phyloP scores from a whole-genome alignment of 2,113 vertebrate genomes.

The Heliornis fulica region DNA sequence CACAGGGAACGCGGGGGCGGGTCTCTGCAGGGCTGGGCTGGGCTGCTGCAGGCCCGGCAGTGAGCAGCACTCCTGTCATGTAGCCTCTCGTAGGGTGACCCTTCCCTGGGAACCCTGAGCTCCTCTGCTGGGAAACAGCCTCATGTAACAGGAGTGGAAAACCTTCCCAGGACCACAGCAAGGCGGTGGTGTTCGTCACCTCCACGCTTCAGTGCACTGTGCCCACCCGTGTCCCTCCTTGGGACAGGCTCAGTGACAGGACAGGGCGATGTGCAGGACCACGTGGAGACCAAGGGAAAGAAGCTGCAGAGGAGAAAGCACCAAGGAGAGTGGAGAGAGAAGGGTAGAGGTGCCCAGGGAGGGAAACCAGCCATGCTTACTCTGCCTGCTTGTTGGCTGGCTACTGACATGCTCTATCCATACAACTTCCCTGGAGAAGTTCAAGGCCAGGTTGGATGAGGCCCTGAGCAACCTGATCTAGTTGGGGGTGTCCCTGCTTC shows the following conservation, averaged over 20 bases:
- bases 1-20: rapidly evolving
- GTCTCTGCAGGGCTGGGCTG: background rate
- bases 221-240: no score
- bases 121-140: background rate
- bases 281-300: background rate
- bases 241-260: background rate
- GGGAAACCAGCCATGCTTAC: background rate
- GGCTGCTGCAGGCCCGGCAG: background rate
- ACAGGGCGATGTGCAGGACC: background rate
- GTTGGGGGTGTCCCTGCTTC: no score
- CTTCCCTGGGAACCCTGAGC: background rate
- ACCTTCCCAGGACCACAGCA: background rate
- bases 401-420: background rate
- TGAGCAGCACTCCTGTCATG: background rate
- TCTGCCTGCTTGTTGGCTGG: background rate
- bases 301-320: background rate
- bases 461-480: no score
- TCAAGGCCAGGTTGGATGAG: no score
- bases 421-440: no score
- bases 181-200: background rate
- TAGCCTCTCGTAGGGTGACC: background rate
- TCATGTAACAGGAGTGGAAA: background rate
- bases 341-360: background rate
- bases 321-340: background rate
- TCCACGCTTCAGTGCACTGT: background rate